These are phyloP conservation scores for Turritopsis dohrnii DNA, from an alignment of 30 jellyfish, hydroid and myxozoan species.

Conservation along the genomic window DNA sequence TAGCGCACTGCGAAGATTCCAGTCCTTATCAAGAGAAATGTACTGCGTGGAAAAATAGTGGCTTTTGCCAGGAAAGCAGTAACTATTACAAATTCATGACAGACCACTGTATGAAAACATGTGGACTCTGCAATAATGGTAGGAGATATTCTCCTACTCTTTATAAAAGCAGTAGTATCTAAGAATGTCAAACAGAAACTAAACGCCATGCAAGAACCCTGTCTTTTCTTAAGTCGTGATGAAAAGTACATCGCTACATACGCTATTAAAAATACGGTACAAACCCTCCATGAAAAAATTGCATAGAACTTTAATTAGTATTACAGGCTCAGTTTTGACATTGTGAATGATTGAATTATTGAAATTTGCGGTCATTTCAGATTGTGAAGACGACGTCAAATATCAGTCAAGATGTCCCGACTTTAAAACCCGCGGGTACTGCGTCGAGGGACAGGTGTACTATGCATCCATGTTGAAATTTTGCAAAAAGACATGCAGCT, in stretches of 20 bases:
- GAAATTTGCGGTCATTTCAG: too few species aligned
- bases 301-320: too few species aligned
- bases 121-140: slow-evolving; percentile 37
- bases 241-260: too few species aligned
- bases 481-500: slow-evolving; percentile 39
- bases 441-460: not conserved
- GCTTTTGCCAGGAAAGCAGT: not conserved
- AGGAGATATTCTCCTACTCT: too few species aligned
- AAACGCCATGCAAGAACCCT: too few species aligned
- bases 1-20: not conserved
- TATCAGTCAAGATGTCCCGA: not conserved
- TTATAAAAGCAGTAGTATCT: too few species aligned
- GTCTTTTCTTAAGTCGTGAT: too few species aligned
- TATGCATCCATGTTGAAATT: slow-evolving; percentile 21
- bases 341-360: too few species aligned
- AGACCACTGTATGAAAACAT: slow-evolving; percentile 30
- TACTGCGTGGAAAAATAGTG: not conserved
- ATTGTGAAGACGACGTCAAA: slow-evolving; percentile 21
- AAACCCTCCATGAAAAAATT: too few species aligned
- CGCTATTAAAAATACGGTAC: too few species aligned
- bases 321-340: too few species aligned
- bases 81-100: slow-evolving; percentile 26
- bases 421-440: not conserved
- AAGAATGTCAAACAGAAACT: too few species aligned
- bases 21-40: not conserved